phyloP scores from a whole-genome alignment of 2,113 vertebrate genomes.

The Peromyscus polionotus region DNA sequence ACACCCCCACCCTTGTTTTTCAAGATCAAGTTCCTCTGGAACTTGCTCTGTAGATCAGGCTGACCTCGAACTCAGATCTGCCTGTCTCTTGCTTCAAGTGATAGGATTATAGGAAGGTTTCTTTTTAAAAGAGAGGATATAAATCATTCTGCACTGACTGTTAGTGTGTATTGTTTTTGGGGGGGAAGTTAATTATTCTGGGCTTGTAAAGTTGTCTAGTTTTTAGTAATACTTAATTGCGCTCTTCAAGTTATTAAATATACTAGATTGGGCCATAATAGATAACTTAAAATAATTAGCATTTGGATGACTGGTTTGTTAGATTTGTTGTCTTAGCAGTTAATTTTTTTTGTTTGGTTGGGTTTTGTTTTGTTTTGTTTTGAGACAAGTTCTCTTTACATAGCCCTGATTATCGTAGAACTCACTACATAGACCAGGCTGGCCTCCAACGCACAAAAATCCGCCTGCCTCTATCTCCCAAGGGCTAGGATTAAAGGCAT shows the following conservation, averaged over 20 bases:
- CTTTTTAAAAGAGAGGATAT: conserved; percentile 36
- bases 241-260: conserved; percentile 52
- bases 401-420: background rate
- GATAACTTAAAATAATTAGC: conserved; percentile 51
- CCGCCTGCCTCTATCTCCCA: background rate
- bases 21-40: background rate
- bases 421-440: background rate
- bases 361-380: background rate
- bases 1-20: background rate
- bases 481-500: background rate
- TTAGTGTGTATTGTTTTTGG: conserved; percentile 50
- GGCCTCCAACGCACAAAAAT: background rate
- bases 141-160: background rate
- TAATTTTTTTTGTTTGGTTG: background rate
- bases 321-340: conserved; percentile 58
- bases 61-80: background rate
- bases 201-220: conserved; percentile 4
- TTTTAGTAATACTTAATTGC: conserved; percentile 23
- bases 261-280: conserved; percentile 28
- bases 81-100: background rate
- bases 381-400: background rate
- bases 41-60: background rate
- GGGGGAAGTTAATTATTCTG: conserved; percentile 34
- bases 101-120: background rate
- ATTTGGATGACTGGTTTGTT: conserved; percentile 49